Base-by-base conservation (phyloP, 30 jellyfish, hydroid and myxozoan species). In the Pseudorhiza aurosa region DNA sequence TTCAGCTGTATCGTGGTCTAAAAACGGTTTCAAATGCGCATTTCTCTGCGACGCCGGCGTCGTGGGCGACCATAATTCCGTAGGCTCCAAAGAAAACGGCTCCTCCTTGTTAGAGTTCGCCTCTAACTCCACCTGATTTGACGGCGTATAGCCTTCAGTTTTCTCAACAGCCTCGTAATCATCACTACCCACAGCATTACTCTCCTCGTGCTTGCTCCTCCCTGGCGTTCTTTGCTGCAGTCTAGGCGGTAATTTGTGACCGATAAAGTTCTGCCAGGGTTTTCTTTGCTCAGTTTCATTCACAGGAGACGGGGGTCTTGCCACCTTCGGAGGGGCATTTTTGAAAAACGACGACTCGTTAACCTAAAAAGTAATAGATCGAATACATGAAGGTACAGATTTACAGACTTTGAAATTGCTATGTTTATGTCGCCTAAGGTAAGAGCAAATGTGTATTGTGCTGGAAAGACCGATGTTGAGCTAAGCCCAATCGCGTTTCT, bases 41-140 rank as follows among this genome's bases (percentile, higher is more conserved):
- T 32, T 60, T n/a, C 42, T 22, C 8, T 33, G 60, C 36, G 75
- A 28, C 46, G 10, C 30, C 10, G 75, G 45, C 31, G 28, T 45
- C 32, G 45, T 57, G 4, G 91, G 91, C 6, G 91, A 80, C 91
- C 91, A 80, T 15, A 80, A 59, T 70, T 80, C 91, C 27, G 19
- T 50, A 8, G 84, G 69, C 25, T 64, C 91, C 1, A 65, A 9
- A 15, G 31, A 22, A 17, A 68, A 44, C n/a, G 36, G n/a, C 14
- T 53, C 36, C 67, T 40, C 31, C 14, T 11, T 42, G 0, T 67
- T 79, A 37, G 57, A 14, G 24, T 74, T 22, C 44, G 28, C 77
- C 15, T 40, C 27, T 8, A 57, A 7, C 36, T 53, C 67, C 14
- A 33, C 35, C 4, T 12, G 10, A 4, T 6, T 22, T 2, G 60